Conservation (phyloP, 2,797 vertebrate genomes). For the Lutra lutra region DNA sequence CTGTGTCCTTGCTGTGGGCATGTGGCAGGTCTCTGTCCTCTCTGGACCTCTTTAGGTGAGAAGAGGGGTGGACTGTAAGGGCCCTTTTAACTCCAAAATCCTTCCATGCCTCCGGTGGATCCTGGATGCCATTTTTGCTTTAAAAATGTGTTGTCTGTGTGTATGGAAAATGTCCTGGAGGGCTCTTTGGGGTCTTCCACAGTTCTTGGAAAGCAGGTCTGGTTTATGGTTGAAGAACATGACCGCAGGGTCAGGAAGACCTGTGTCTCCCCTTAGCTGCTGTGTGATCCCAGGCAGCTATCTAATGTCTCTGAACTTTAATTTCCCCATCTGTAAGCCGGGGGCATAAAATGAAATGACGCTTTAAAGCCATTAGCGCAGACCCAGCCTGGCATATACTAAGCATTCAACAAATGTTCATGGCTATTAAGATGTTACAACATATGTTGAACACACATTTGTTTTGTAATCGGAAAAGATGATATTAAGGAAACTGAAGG, state of each 20-base stretch:
- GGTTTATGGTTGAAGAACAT: background rate
- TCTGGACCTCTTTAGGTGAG: background rate
- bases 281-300: background rate
- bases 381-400: background rate
- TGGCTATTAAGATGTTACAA: background rate
- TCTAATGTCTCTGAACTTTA: background rate
- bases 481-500: background rate
- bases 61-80: accelerated
- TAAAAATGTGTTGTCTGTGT: background rate
- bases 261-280: too few relatives aligned
- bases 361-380: background rate
- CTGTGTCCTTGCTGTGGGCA: background rate
- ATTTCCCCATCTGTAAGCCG: background rate
- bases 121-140: background rate
- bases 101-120: background rate
- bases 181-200: background rate
- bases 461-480: background rate
- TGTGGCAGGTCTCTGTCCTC: background rate
- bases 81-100: background rate
- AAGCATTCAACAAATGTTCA: background rate
- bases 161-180: background rate
- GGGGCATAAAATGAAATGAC: background rate
- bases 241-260: background rate
- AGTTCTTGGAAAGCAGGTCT: background rate
- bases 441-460: background rate